Base-by-base conservation (phyloP, 2,888 invertebrate species). In the Tuta absoluta region DNA sequence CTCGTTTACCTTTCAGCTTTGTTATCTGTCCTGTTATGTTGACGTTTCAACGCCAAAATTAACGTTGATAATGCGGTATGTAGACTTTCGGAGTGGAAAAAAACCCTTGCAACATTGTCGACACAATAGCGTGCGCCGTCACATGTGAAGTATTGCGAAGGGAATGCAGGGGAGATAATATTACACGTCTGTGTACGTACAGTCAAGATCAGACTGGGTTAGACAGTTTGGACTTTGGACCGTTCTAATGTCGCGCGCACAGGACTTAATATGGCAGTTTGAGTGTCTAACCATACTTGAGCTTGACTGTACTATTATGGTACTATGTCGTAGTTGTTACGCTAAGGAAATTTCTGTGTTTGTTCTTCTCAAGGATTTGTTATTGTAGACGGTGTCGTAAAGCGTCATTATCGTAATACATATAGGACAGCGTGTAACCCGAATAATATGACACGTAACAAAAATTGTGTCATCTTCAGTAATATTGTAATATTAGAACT, bases 1-100 rank as follows among this genome's bases (percentile, higher is more conserved):
- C 58, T 58, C 58, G 58, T 28, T 56, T 28, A 56, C 56, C 28
- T 56, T 23, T n/a, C 11, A 51, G 28, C 14, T 23, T 37, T 24
- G 33, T 64, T 64, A 64, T 64, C 64, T 60, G 37, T 21, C 51
- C 33, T 59, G 59, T 60, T 59, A 8, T 64, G 64, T 64, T 41
- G 24, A 64, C 41, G 41, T 64, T 60, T 60, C 24, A 64, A 49
- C 51, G 24, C 41, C 51, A 51, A 51, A 60, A 64, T 23, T 60
- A 58, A 58, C 49, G 28, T n/a, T 51, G 63, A 64, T 64, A 64
- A 63, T 28, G 38, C 1, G 21, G 23, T 62, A 49, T 53, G 38
- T 53, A 24, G 38, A 11, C 23, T 5, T 49, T 38, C 8, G 53
- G n/a, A 53, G 62, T 62, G 62, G 62, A 62, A 62, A 62, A n/a